Conservation (phyloP, 2,113 vertebrate species). For the Monopterus albus region DNA sequence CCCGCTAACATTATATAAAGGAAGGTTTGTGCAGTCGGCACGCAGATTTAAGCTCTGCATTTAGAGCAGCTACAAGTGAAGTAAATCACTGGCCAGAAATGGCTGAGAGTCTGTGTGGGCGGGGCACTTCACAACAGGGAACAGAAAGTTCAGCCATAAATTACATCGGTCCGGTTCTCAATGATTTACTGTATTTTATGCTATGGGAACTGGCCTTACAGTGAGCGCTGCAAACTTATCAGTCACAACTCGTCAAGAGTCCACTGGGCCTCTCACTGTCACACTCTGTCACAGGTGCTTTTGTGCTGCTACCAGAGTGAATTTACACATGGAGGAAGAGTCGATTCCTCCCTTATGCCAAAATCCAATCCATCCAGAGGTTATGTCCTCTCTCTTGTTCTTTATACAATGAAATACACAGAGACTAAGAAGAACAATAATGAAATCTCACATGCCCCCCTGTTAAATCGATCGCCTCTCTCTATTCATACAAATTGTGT, state of each 20-base stretch:
- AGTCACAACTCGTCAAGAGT: constrained; percentile 22
- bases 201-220: constrained; percentile 44
- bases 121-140: constrained; percentile 54
- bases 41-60: constrained; percentile 54
- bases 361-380: constrained; percentile 55
- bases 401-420: constrained; percentile 39
- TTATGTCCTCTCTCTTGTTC: constrained; percentile 58
- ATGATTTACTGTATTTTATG: constrained; percentile 53
- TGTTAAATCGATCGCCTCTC: constrained; percentile 58
- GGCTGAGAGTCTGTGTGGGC: constrained; percentile 39
- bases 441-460: constrained; percentile 43
- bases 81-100: constrained; percentile 65
- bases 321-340: constrained; percentile 66
- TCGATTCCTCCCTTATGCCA: constrained; percentile 50
- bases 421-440: constrained; percentile 50
- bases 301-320: constrained; percentile 50
- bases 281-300: constrained; percentile 69
- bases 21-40: constrained; percentile 45
- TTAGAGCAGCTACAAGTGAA: constrained; percentile 54
- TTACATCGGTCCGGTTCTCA: constrained; percentile 53
- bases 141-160: constrained; percentile 71
- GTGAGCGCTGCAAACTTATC: constrained; percentile 16
- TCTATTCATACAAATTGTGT: constrained; percentile 57
- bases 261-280: constrained; percentile 42
- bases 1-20: constrained; percentile 38